Percentiles rank a stretch among this genome's conserved stretches.
phyloP scores from a whole-genome alignment of 2,113 vertebrate species.

The Podiceps cristatus region DNA sequence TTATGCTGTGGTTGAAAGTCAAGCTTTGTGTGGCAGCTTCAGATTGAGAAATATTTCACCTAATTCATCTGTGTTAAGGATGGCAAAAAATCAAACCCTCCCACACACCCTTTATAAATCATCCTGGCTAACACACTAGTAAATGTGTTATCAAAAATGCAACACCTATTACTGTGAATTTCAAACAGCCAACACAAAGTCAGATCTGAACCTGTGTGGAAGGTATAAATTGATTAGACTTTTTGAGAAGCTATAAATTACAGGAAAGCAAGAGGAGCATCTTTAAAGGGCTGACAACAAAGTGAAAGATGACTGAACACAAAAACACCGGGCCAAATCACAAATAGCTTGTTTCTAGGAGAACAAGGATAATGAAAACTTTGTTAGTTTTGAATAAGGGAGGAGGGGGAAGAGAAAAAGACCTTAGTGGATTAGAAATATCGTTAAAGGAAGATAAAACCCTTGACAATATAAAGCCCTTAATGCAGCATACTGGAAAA shows the following conservation, averaged over 20 bases:
- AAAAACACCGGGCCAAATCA: constrained; percentile 18
- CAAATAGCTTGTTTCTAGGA: background rate
- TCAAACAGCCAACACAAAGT: constrained; percentile 48
- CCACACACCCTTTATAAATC: constrained; percentile 23
- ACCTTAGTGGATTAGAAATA: background rate
- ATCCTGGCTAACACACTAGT: constrained; percentile 20
- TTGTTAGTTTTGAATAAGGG: background rate
- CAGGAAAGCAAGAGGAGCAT: constrained; percentile 13
- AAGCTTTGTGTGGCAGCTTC: background rate
- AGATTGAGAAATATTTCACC: constrained; percentile 59
- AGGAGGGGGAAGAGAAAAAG: background rate
- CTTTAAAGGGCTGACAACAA: constrained; percentile 54
- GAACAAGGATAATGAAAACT: constrained; percentile 11
- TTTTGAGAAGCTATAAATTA: constrained; percentile 61
- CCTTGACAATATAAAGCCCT: background rate
- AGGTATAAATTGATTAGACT: constrained; percentile 51
- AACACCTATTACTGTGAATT: constrained; percentile 56
- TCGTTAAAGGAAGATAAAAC: background rate
- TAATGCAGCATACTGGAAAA: background rate
- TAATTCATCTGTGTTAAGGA: constrained; percentile 61
- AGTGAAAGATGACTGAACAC: constrained; percentile 50
- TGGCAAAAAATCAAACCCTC: constrained; percentile 53
- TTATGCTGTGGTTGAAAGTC: background rate
- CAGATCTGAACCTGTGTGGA: constrained; percentile 22
- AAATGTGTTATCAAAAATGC: constrained; percentile 64